phyloP scores from a whole-genome alignment of 2,113 vertebrate genomes.

The Pseudopodoces humilis region DNA sequence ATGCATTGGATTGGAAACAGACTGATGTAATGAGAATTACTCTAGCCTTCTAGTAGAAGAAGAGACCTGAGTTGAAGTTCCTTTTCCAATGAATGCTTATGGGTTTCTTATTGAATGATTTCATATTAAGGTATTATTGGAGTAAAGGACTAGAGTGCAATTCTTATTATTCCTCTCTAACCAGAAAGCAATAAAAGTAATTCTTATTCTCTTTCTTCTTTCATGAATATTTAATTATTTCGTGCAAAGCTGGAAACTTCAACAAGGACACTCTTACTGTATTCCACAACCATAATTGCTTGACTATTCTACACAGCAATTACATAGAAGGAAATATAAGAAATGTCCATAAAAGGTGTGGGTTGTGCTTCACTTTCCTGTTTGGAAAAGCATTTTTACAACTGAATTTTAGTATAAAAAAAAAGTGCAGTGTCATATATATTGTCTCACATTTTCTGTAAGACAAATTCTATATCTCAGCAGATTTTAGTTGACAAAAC shows the following conservation, averaged over 20 bases:
- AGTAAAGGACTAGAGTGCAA: not conserved
- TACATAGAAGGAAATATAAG: not conserved
- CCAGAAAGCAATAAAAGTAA: not conserved
- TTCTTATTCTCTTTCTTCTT: not conserved
- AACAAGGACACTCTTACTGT: not conserved
- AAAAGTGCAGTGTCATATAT: not conserved
- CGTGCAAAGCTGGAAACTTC: not conserved
- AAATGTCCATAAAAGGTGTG: not conserved
- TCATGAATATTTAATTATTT: slow-evolving; percentile 11
- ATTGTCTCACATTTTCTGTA: not conserved
- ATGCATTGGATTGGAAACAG: not conserved
- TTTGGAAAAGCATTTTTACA: not conserved
- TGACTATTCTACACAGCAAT: not conserved
- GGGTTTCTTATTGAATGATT: not conserved
- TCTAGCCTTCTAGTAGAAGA: not conserved
- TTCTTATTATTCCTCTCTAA: slow-evolving; percentile 17
- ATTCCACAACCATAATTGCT: not conserved
- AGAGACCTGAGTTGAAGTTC: not conserved
- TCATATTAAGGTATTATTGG: not conserved
- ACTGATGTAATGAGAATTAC: not conserved
- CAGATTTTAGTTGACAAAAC: not conserved
- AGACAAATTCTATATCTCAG: not conserved
- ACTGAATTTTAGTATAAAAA: not conserved
- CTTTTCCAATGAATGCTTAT: not conserved
- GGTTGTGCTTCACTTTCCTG: not conserved